Base-by-base conservation (phyloP, 2,113 vertebrate genomes). In the Cyprinodon tularosa region DNA sequence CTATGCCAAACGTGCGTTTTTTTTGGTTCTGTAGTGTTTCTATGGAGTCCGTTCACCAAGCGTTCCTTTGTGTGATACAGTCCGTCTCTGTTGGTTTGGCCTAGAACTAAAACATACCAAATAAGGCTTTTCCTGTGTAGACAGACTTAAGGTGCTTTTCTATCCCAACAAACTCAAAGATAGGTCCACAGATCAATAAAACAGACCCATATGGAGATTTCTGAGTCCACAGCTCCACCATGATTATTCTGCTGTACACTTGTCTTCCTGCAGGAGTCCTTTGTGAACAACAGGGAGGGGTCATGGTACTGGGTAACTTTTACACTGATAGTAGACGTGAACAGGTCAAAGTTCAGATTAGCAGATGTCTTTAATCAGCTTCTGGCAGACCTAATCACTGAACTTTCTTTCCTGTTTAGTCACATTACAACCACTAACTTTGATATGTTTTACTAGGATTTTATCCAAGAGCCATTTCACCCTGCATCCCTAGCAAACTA, bases 91-190 rank as follows among this genome's bases (percentile, higher is more conserved):
- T 72, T 64, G 22, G 38, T 50, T 76, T 80, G 72, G 44, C 66
- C 61, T 72, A 62, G n/a, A 61, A 82, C 72, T 69, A 61, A 62
- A 66, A 45, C 1, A 65, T 69, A 53, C 61, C 81, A 65, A 48
- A 69, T 59, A 7, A 72, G 48, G 40, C 82, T 80, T 77, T 68
- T 38, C n/a, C 59, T 42, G 81, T 68, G 48, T n/a, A 69, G 73
- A 68, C 62, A 72, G 71, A 81, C 74, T 50, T 88, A 84, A 86
- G 81, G 89, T 89, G 84, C 88, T 71, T 68, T 83, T 64, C 72
- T 66, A 50, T 62, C 84, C 67, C 80, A 61, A 59, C 66, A 29
- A 17, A 53, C 48, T 17, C 15, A 13, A 17, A 53, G 17, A 57
- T 7, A 57, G 68, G 77, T 64, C 60, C 14, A 11, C 57, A 5